Percentiles rank a stretch among this genome's conserved stretches.
These are phyloP conservation scores for Telmatochromis brichardi DNA, from an alignment of 2,113 vertebrate species.

Conservation along the genomic window DNA sequence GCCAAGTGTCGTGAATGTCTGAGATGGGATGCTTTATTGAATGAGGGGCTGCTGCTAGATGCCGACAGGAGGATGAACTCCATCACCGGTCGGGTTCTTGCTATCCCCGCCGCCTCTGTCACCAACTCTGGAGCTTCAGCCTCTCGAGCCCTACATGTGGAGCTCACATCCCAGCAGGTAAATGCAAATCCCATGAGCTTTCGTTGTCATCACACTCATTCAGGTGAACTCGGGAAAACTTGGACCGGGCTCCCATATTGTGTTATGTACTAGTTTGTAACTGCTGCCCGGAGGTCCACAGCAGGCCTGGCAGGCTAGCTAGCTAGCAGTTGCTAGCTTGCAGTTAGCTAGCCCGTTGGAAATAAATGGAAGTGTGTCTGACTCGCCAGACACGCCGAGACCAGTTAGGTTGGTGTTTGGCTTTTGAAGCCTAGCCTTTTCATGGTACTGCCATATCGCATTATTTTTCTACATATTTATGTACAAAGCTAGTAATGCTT, in stretches of 20 bases:
- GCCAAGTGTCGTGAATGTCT: neutral
- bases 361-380: neutral
- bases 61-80: conserved; percentile 79
- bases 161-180: conserved; percentile 95
- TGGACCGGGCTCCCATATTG: neutral
- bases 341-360: neutral
- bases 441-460: neutral
- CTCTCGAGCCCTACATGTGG: conserved; percentile 84
- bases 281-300: neutral
- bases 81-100: conserved; percentile 72
- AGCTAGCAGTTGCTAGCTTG: conserved; percentile 37
- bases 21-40: conserved; percentile 57
- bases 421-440: neutral
- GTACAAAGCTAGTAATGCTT: neutral
- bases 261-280: neutral
- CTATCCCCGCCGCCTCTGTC: conserved; percentile 70
- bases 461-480: fast-evolving
- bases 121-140: conserved; percentile 74
- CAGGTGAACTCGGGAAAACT: neutral
- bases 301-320: conserved; percentile 26
- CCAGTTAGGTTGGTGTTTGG: neutral
- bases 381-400: neutral
- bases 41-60: conserved; percentile 54
- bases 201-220: neutral
- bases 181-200: neutral